A percentile compares a stretch with the other conserved stretches of the same genome.
These are phyloP conservation scores for Scrobipalpa atriplicella DNA, from an alignment of 2,888 invertebrate genomes.

Conservation along the genomic window DNA sequence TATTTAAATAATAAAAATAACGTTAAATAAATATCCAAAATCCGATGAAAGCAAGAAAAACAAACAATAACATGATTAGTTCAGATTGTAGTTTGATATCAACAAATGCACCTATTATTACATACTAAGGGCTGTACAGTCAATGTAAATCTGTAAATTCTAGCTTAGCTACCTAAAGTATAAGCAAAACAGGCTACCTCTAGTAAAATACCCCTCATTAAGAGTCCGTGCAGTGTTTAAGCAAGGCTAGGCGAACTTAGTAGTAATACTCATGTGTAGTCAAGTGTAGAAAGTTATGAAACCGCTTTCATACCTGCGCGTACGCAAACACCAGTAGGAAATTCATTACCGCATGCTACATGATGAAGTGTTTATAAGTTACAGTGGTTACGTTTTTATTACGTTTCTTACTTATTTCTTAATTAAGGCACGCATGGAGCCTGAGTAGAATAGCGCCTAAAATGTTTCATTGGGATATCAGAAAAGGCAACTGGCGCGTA, in stretches of 20 bases:
- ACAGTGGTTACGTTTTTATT: not conserved
- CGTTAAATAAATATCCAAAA: no score
- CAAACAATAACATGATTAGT: no score
- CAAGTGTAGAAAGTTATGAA: constrained; percentile 20
- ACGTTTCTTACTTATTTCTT: not conserved
- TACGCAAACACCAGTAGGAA: not conserved
- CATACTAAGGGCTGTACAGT: no score
- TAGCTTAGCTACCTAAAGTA: no score
- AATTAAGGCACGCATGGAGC: not conserved
- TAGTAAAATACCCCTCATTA: not conserved
- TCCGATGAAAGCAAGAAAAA: no score
- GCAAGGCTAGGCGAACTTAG: not conserved
- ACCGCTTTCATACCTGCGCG: constrained; percentile 8
- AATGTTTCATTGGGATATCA: no score
- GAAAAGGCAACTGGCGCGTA: no score
- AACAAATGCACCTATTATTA: no score
- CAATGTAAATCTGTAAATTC: no score
- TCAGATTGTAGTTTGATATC: no score
- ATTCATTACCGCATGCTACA: constrained; percentile 8
- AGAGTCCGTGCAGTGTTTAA: not conserved
- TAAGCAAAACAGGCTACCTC: not conserved
- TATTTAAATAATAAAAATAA: no score
- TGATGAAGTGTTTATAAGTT: constrained; percentile 6
- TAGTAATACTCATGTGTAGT: constrained; percentile 13
- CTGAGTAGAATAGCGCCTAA: no score